Conservation (phyloP, 2,888 invertebrate genomes). For the Stenurella melanura region DNA sequence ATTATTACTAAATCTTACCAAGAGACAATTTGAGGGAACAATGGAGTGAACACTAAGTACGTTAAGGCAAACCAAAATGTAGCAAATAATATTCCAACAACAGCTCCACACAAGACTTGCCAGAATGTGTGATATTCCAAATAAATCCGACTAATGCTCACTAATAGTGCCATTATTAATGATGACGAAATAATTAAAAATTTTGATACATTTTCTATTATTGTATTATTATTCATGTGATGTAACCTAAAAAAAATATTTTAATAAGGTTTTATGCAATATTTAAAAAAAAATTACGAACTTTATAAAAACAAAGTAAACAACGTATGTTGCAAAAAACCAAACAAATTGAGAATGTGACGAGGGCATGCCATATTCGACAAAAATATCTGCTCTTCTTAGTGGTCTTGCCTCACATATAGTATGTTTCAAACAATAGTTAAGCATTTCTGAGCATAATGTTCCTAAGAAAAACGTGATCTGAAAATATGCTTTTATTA, state of each 20-base stretch:
- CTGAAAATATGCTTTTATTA: conserved; percentile 74
- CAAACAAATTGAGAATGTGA: conserved; percentile 94
- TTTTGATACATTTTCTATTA: conserved; percentile 85
- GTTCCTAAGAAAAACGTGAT: conserved; percentile 89
- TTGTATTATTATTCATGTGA: conserved; percentile 86
- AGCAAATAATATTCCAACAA: conserved; percentile 85
- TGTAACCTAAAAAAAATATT: conserved; percentile 78
- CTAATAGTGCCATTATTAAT: conserved; percentile 77
- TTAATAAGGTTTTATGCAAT: neutral
- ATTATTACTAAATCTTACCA: conserved; percentile 79
- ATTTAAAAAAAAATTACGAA: conserved; percentile 72
- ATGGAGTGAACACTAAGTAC: conserved; percentile 86
- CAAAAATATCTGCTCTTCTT: conserved; percentile 79
- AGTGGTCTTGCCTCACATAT: conserved; percentile 89
- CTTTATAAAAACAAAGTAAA: conserved; percentile 91
- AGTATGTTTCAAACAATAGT: conserved; percentile 86
- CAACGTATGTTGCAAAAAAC: conserved; percentile 91
- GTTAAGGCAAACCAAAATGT: conserved; percentile 88
- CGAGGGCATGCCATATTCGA: conserved; percentile 93
- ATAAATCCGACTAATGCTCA: conserved; percentile 86
- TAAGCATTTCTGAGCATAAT: conserved; percentile 84
- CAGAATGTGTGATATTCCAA: conserved; percentile 88
- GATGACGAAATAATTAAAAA: conserved; percentile 80
- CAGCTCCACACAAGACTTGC: conserved; percentile 87
- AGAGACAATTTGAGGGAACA: conserved; percentile 89